phyloP scores from a whole-genome alignment of 2,888 invertebrate species.

The Conomelus anceps region DNA sequence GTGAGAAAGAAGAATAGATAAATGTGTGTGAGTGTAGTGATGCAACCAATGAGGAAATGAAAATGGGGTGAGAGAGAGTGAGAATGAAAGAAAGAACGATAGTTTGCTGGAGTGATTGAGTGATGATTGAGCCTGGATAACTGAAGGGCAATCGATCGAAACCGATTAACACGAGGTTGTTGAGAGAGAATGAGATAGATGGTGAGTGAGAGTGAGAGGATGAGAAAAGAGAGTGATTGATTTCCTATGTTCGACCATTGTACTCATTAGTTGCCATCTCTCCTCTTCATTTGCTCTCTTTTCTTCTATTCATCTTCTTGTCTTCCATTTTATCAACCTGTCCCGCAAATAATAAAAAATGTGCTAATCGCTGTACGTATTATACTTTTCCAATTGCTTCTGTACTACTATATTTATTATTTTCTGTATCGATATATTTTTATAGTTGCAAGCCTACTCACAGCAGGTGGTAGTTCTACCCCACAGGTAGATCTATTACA shows the following conservation, averaged over 20 bases:
- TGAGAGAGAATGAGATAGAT: no score
- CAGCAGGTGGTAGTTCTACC: background rate
- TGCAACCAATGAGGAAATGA: background rate
- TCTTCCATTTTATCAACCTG: background rate
- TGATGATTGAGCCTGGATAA: background rate
- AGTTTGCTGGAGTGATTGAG: background rate
- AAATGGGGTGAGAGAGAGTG: no score
- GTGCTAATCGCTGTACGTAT: background rate
- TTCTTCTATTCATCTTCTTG: background rate
- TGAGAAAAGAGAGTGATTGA: constrained; percentile 1
- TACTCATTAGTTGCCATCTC: background rate
- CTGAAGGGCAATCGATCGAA: background rate
- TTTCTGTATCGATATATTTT: background rate
- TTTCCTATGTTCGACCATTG: constrained; percentile 1
- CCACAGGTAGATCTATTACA: background rate
- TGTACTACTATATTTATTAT: background rate
- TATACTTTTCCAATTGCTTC: background rate
- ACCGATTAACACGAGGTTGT: background rate
- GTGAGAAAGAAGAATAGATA: background rate
- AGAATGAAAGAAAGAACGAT: background rate
- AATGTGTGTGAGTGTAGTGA: background rate
- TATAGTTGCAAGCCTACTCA: background rate
- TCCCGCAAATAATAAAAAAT: background rate
- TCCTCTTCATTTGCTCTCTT: background rate
- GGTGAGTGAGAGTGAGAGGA: no score